Base-by-base conservation (phyloP, 2,797 vertebrate species). In the Anguilla anguilla region DNA sequence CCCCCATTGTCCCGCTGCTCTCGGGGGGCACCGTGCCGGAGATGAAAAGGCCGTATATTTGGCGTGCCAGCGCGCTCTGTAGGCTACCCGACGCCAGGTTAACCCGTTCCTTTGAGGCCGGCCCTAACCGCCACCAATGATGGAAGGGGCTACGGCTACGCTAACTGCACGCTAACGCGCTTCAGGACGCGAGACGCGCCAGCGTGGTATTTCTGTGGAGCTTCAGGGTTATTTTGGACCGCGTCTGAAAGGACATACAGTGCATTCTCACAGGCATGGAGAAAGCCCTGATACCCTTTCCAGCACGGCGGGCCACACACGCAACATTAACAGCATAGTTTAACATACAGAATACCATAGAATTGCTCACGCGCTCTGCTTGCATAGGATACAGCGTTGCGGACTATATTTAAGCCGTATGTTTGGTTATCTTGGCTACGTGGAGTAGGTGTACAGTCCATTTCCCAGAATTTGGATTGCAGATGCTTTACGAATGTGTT, bases 41-140 rank as follows among this genome's bases (percentile, higher is more conserved):
- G 83, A 87, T 88, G 87, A 90, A 90, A 87, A 84, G 89, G 81
- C 82, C 79, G 77, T 88, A 67, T 61, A 85, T 87, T 91, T 90
- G 90, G 88, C 89, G 87, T 92, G 91, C 88, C 77, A 43, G 83
- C 83, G 89, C 85, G 53, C 85, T 88, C 84, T 59, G 61, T 64
- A 87, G 87, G 74, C 84, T 79, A 85, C 86, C 77, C 59, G 57
- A 64, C 89, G 89, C 90, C 91, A 87, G 87, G 81, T 61, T 89
- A 89, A 89, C 91, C 87, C 67, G 39, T 83, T 90, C 86, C 51
- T 69, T 85, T 39, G 55, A 86, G 86, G 49, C 31, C 22, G 31
- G 81, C 77, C 49, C 55, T 9, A 39, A 39, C 39, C 39, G 39
- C 39, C 39, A 39, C 39, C 39, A 39, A 39, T 39, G 39, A 39